phyloP scores from a whole-genome alignment of 2,888 invertebrate genomes.

The Troides oblongomaculatus region DNA sequence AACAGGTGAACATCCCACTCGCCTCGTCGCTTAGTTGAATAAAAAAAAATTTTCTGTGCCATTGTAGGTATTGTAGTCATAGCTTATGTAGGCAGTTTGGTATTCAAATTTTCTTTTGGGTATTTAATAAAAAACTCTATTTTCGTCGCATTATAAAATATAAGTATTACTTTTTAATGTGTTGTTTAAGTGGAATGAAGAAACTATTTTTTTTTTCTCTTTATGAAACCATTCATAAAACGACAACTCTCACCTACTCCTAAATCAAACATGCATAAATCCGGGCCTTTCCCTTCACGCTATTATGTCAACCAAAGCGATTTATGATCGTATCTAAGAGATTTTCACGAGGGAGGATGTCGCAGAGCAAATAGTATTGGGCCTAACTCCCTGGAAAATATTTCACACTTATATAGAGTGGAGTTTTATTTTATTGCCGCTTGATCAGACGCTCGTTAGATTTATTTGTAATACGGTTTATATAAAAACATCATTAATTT shows the following conservation, averaged over 20 bases:
- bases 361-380: slow-evolving; percentile 66
- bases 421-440: slow-evolving; percentile 15
- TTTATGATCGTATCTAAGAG: slow-evolving; percentile 75
- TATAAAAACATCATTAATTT: not conserved
- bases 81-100: too few species aligned
- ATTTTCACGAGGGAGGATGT: slow-evolving; percentile 68
- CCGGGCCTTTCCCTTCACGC: slow-evolving; percentile 71
- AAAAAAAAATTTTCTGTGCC: too few species aligned
- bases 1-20: too few species aligned
- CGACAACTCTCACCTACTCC: slow-evolving; percentile 60
- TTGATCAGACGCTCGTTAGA: not conserved
- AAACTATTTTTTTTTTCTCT: slow-evolving; percentile 6
- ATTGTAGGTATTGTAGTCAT: too few species aligned
- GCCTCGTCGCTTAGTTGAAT: too few species aligned
- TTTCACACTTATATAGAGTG: slow-evolving; percentile 37
- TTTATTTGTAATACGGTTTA: not conserved
- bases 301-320: slow-evolving; percentile 76
- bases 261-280: slow-evolving; percentile 77
- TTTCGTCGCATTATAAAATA: not conserved
- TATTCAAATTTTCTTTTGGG: too few species aligned
- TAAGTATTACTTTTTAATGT: too few species aligned
- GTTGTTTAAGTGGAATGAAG: too few species aligned
- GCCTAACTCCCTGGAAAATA: slow-evolving; percentile 40
- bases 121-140: too few species aligned
- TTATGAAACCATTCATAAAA: slow-evolving; percentile 37